Evolutionary conservation across 2,888 invertebrate genomes (phyloP).

Genomic region (Caenorhabditis angaria): DNA sequence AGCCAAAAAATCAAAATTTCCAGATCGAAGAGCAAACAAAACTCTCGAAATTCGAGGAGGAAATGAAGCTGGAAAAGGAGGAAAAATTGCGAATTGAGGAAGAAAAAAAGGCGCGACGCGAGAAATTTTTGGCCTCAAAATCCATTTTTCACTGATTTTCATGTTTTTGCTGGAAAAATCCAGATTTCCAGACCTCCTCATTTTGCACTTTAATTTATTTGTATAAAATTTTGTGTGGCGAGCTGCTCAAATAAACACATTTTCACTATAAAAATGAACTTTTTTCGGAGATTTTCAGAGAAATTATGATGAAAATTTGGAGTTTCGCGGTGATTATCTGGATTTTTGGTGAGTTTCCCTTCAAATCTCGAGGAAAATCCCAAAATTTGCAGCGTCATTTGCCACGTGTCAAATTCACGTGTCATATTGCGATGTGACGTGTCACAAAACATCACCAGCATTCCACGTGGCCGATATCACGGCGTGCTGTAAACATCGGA

Average conservation of each 20-base stretch:
- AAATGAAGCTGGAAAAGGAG: slow-evolving; percentile 59
- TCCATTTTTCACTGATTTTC: slow-evolving; percentile 53
- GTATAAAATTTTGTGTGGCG: not conserved
- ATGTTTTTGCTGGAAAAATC: not conserved
- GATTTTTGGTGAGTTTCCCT: too few relatives aligned
- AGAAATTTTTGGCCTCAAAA: slow-evolving; percentile 57
- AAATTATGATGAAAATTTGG: not conserved
- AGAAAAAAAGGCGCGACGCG: slow-evolving; percentile 47
- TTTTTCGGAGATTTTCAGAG: not conserved
- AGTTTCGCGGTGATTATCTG: too few relatives aligned
- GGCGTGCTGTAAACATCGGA: not conserved
- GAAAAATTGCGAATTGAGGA: slow-evolving; percentile 50
- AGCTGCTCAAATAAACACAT: not conserved
- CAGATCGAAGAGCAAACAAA: slow-evolving; percentile 60
- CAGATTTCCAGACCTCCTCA: not conserved
- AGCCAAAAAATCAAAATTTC: slow-evolving; percentile 8
- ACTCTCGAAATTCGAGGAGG: slow-evolving; percentile 56
- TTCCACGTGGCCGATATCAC: not conserved
- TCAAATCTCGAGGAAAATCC: not conserved
- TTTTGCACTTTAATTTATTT: not conserved
- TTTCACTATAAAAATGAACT: not conserved
- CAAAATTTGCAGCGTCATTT: not conserved
- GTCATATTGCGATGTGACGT: not conserved
- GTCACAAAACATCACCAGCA: not conserved
- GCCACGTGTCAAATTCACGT: not conserved